A percentile compares a stretch with the other conserved stretches of the same genome.
These are phyloP conservation scores for Drosophila setosimentum DNA, from an alignment of 2,888 invertebrate species.

Conservation along the genomic window DNA sequence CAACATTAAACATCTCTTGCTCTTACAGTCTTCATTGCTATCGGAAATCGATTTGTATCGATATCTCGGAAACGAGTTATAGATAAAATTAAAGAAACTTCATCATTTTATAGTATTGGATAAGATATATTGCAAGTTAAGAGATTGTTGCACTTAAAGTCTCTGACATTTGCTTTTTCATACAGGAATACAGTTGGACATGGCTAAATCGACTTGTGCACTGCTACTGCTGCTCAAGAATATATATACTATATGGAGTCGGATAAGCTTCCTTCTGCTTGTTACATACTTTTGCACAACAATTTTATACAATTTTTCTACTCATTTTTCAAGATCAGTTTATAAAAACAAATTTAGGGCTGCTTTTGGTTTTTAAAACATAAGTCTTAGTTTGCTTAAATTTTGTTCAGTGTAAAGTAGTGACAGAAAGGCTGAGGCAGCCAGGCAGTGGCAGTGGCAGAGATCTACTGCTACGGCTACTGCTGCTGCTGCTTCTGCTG, in stretches of 20 bases:
- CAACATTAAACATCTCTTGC: neutral
- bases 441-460: neutral
- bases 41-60: neutral
- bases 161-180: neutral
- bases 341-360: neutral
- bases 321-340: rapidly evolving
- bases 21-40: neutral
- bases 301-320: neutral
- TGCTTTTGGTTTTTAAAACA: too few relatives aligned
- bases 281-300: neutral
- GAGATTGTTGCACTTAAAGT: neutral
- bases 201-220: neutral
- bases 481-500: neutral
- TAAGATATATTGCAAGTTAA: neutral
- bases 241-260: neutral
- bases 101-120: neutral
- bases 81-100: neutral
- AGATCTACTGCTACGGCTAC: conserved; percentile 3
- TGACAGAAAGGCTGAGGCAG: neutral
- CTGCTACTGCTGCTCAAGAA: neutral
- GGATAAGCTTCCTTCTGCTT: neutral
- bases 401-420: neutral
- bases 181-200: neutral
- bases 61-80: neutral
- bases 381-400: neutral